Percentiles rank a stretch among this genome's conserved stretches.
phyloP scores from a whole-genome alignment of 2,113 vertebrate genomes.

The western clawed frog (Xenopus tropicalis) region DNA sequence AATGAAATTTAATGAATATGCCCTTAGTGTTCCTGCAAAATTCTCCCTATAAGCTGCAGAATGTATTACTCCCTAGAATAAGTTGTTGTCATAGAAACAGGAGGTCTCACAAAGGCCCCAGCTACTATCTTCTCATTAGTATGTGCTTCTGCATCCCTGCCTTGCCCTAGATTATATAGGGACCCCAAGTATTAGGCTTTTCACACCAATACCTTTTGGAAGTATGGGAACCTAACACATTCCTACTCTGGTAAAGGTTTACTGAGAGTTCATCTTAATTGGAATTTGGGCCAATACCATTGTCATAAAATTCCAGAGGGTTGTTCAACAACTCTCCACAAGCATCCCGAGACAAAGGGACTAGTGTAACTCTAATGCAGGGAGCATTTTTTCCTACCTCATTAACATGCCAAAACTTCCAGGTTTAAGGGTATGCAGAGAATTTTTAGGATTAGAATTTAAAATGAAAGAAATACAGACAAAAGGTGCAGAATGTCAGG shows the following conservation, averaged over 20 bases:
- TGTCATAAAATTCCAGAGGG: conserved; percentile 43
- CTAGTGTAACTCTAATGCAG: conserved; percentile 17
- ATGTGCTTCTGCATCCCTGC: conserved; percentile 16
- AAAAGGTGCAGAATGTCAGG: conserved; percentile 2
- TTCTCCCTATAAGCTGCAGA: background rate
- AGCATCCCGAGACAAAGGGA: conserved; percentile 37
- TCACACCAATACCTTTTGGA: conserved; percentile 26
- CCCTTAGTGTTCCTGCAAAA: conserved; percentile 6
- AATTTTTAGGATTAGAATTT: conserved; percentile 9
- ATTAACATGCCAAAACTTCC: conserved; percentile 45
- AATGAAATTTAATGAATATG: conserved; percentile 35
- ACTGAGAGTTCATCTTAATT: conserved; percentile 43
- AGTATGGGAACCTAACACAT: conserved; percentile 19
- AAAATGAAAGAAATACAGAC: conserved; percentile 16
- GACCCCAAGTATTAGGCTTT: conserved; percentile 27
- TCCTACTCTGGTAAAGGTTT: conserved; percentile 8
- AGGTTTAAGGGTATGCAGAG: background rate
- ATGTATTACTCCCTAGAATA: conserved; percentile 6
- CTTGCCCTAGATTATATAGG: conserved; percentile 3
- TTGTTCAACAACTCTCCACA: conserved; percentile 33
- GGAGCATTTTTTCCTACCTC: conserved; percentile 13
- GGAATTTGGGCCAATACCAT: conserved; percentile 32
- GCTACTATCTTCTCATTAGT: conserved; percentile 31
- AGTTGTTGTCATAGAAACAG: conserved; percentile 2
- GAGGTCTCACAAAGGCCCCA: conserved; percentile 13